phyloP scores from a whole-genome alignment of 2,113 vertebrate species.

The Trematocara macrostoma region DNA sequence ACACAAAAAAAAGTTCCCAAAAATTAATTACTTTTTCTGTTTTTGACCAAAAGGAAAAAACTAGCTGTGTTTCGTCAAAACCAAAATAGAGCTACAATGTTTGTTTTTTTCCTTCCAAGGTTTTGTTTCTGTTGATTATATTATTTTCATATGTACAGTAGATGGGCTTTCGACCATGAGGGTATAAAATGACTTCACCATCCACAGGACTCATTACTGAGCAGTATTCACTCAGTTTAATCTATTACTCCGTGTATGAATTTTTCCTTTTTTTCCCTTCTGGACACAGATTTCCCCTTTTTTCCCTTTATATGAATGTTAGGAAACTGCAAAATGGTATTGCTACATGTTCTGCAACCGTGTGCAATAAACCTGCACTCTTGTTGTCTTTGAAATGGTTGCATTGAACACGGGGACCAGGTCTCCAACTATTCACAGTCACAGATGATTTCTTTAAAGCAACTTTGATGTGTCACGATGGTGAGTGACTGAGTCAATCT shows the following conservation, averaged over 20 bases:
- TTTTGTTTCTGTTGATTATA: neutral
- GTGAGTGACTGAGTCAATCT: neutral
- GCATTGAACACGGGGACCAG: rapidly evolving
- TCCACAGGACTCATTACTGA: neutral
- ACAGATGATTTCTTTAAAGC: neutral
- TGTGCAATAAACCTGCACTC: neutral
- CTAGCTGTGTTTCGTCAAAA: neutral
- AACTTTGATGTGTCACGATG: neutral
- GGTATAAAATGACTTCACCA: neutral
- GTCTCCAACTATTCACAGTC: neutral
- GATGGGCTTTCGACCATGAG: neutral
- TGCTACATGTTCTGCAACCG: neutral
- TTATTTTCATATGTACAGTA: neutral
- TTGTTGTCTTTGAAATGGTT: neutral
- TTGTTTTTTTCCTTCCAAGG: neutral
- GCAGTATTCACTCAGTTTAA: neutral
- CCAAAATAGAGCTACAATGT: neutral
- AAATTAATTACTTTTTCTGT: neutral
- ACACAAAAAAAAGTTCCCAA: neutral
- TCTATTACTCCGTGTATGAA: neutral
- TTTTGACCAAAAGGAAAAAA: neutral
- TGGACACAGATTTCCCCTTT: neutral
- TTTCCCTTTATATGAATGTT: neutral
- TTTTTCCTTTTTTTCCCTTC: neutral
- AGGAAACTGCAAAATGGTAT: neutral